Evolutionary conservation across 2,888 invertebrate genomes (phyloP).

Genomic region (Eucriotettix oculatus): DNA sequence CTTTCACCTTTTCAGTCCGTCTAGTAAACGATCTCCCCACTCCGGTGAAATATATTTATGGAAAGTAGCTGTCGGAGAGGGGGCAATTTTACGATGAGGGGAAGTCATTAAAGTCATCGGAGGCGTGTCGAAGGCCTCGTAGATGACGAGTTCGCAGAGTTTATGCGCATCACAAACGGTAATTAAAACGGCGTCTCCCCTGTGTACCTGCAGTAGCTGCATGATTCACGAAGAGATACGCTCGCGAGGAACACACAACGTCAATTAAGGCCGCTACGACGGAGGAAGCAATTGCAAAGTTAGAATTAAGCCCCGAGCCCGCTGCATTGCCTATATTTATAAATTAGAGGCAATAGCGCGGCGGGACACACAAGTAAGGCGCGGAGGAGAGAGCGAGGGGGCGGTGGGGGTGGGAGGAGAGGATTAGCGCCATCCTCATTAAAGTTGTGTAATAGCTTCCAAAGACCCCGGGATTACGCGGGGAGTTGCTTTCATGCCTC

Average conservation of each 20-base stretch:
- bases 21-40: too few relatives aligned
- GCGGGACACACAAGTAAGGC: background rate
- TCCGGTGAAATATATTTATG: too few relatives aligned
- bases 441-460: conserved; percentile 28
- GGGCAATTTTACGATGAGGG: too few relatives aligned
- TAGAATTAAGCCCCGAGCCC: background rate
- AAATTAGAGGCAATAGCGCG: background rate
- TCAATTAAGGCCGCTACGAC: background rate
- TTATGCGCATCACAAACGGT: too few relatives aligned
- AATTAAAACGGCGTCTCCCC: too few relatives aligned
- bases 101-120: too few relatives aligned
- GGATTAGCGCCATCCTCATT: conserved; percentile 19
- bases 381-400: background rate
- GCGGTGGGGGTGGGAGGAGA: background rate
- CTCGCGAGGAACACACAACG: background rate
- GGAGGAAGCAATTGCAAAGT: background rate
- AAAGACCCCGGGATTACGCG: conserved; percentile 20
- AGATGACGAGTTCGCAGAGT: too few relatives aligned
- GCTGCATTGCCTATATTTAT: background rate
- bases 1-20: too few relatives aligned
- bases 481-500: background rate
- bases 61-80: too few relatives aligned
- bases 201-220: background rate
- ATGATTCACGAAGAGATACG: background rate
- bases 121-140: too few relatives aligned